Conservation (phyloP, 2,888 invertebrate genomes). For the Anthophora plumipes region DNA sequence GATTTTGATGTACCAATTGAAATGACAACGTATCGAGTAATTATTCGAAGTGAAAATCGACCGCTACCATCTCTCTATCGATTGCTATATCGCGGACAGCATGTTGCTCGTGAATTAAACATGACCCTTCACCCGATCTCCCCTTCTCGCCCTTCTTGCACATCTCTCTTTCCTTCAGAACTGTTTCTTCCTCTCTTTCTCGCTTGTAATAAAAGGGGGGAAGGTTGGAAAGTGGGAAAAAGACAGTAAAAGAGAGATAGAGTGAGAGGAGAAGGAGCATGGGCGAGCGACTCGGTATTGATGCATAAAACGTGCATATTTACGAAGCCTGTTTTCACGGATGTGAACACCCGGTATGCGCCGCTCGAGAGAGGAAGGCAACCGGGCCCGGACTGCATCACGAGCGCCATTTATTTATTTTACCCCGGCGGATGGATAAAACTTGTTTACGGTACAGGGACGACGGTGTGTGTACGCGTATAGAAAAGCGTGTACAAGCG, state of each 20-base stretch:
- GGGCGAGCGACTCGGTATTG: conserved; percentile 75
- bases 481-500: conserved; percentile 50
- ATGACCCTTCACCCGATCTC: conserved; percentile 49
- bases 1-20: background rate
- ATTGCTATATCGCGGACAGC: conserved; percentile 53
- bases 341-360: conserved; percentile 83
- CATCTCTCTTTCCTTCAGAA: conserved; percentile 25
- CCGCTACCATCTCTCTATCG: conserved; percentile 47
- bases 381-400: conserved; percentile 76
- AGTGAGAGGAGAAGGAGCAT: conserved; percentile 51
- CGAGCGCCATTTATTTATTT: conserved; percentile 82
- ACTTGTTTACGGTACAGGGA: conserved; percentile 79
- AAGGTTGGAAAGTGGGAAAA: conserved; percentile 14
- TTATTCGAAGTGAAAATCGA: conserved; percentile 49
- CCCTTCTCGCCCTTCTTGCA: conserved; percentile 24
- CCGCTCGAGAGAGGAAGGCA: conserved; percentile 76
- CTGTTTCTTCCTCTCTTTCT: background rate
- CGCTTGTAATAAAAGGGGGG: background rate
- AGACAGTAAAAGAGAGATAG: conserved; percentile 11
- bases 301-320: conserved; percentile 82
- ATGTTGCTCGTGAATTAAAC: conserved; percentile 64
- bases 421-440: conserved; percentile 80
- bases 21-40: background rate
- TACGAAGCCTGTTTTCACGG: conserved; percentile 84
- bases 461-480: conserved; percentile 41